Base-by-base conservation (phyloP, 2,888 invertebrate species). In the Linyphia triangularis region DNA sequence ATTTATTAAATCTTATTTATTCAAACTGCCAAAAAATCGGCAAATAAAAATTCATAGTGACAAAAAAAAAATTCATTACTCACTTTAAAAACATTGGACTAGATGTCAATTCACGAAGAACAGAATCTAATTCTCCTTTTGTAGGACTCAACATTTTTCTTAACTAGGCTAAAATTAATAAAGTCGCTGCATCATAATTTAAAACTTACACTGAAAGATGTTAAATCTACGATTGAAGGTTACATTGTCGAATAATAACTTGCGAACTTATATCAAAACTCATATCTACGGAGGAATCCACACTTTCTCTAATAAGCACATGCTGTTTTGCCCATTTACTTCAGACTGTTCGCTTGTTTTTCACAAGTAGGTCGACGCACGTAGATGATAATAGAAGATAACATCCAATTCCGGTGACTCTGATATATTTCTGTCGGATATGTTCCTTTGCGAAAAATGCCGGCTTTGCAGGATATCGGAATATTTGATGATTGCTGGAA, bases 61-160 rank as follows among this genome's bases (percentile, higher is more conserved):
- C 4, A 16, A 59, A 2, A 63, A 63, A 16, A 59, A 2, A 63
- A 63, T 10, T 59, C 26, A 33, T 37, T 9, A 84, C 84, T 84
- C 69, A 84, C 84, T 84, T 77, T 16, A 75, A 51, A 59, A 84
- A 84, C 13, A 67, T 9, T 16, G 51, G 30, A 67, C 37, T 84
- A 1, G 75, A 33, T 13, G 73, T 9, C 2, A 84, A 37, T 37
- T 84, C 84, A 1, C 22, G 30, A 57, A 84, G 16, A 24, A 84
- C 75, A 1, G 75, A 22, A 28, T 75, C 75, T 67, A 84, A 57
- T 9, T 75, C 67, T 22, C 26, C 75, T 84, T 75, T 84, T 1
- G 33, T 57, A 2, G 75, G 67, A 26, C 40, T 65, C 84, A 84
- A 75, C 84, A 84, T 84, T 40, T 40, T 81, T 70, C 28, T 16